Evolutionary conservation across 2,888 invertebrate genomes (phyloP).

Genomic region (Cephus sareptanus): DNA sequence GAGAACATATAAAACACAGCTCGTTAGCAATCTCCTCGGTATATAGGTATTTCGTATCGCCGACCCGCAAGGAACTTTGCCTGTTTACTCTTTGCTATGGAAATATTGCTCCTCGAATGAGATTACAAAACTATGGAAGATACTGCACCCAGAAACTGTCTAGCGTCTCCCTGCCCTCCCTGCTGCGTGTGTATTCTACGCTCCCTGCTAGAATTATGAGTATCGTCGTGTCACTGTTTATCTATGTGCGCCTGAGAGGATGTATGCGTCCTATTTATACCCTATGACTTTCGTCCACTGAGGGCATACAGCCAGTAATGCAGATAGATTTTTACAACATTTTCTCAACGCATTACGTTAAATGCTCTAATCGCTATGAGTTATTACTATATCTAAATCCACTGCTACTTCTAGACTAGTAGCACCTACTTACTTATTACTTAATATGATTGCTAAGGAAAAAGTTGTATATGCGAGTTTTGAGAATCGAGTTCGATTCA

Average conservation of each 20-base stretch:
- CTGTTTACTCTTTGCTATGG: background rate
- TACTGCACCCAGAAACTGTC: background rate
- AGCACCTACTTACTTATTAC: no score
- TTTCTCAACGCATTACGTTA: no score
- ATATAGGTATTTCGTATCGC: background rate
- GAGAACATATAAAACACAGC: background rate
- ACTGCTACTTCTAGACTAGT: no score
- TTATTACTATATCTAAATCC: no score
- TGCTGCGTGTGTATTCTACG: background rate
- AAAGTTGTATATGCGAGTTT: no score
- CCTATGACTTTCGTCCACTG: no score
- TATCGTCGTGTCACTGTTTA: background rate
- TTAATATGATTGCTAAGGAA: no score
- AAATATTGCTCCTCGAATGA: background rate
- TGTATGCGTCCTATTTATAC: no score
- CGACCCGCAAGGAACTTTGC: background rate
- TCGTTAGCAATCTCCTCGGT: background rate
- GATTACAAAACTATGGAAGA: background rate
- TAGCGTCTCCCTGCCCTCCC: background rate
- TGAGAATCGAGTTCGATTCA: no score
- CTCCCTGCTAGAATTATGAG: background rate
- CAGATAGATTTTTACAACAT: no score
- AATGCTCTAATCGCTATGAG: no score
- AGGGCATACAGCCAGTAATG: no score
- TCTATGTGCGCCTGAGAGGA: background rate